Conservation (phyloP, 2,888 invertebrate genomes). For the Dynastes grantii region DNA sequence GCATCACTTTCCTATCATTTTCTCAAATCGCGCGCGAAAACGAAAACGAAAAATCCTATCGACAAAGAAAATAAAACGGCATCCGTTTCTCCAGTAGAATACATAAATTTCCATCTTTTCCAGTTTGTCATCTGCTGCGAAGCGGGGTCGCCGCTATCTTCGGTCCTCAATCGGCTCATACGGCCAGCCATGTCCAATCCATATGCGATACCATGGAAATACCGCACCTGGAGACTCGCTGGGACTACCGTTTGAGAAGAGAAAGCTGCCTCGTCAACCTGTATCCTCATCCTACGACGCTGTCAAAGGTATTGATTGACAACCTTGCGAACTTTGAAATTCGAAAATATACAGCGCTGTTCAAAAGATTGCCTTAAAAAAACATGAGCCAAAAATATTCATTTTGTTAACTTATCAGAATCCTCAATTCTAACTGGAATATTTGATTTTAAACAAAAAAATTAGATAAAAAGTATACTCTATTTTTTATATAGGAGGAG, state of each 20-base stretch:
- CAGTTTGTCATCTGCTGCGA: constrained; percentile 90
- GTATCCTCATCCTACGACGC: constrained; percentile 91
- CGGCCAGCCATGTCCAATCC: constrained; percentile 94
- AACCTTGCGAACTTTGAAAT: constrained; percentile 17
- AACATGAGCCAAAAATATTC: not conserved
- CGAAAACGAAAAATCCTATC: constrained; percentile 11
- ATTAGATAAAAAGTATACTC: too few relatives aligned
- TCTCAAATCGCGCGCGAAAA: constrained; percentile 16
- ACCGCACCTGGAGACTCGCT: constrained; percentile 95
- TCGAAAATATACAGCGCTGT: not conserved
- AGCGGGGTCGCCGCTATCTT: constrained; percentile 95
- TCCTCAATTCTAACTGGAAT: too few relatives aligned
- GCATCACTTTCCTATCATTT: not conserved
- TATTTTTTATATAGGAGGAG: too few relatives aligned
- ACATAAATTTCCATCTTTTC: constrained; percentile 59
- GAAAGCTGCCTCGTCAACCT: constrained; percentile 95
- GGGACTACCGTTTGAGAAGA: constrained; percentile 90
- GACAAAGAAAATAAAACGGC: constrained; percentile 7
- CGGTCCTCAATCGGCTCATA: constrained; percentile 92
- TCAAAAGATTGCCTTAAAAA: not conserved
- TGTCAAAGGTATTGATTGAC: constrained; percentile 80
- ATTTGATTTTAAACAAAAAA: too few relatives aligned
- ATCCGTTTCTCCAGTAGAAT: constrained; percentile 42
- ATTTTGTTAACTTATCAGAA: too few relatives aligned
- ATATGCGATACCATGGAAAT: constrained; percentile 97